Evolutionary conservation across 2,888 invertebrate species (phyloP).

Genomic region (Cerastis rubricosa): DNA sequence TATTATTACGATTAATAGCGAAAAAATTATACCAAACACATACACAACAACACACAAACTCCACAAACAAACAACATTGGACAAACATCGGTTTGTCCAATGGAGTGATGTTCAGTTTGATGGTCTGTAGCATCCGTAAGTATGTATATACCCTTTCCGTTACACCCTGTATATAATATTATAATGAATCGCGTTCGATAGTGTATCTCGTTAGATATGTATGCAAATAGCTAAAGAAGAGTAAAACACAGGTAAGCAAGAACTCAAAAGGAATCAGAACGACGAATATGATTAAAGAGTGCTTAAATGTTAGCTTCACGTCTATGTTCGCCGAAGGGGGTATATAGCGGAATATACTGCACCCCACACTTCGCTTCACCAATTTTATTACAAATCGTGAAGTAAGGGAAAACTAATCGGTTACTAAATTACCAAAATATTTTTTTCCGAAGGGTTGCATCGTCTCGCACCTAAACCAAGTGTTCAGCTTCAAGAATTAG

Average conservation of each 20-base stretch:
- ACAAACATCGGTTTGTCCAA: no score
- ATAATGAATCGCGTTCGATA: no score
- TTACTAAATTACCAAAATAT: neutral
- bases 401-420: neutral
- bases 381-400: neutral
- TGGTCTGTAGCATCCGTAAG: no score
- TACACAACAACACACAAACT: no score
- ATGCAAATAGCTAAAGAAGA: no score
- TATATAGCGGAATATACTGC: neutral
- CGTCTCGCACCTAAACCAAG: neutral
- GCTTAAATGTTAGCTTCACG: neutral
- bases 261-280: neutral
- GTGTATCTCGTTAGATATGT: neutral
- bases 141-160: no score
- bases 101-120: no score
- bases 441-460: neutral
- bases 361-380: neutral
- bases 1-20: no score
- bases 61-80: no score
- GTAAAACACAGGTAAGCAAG: neutral
- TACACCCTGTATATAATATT: no score
- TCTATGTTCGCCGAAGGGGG: neutral
- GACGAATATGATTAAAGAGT: no score
- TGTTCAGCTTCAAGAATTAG: conserved; percentile 15
- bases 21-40: no score